Base-by-base conservation (phyloP, 2,797 vertebrate species). In the Falco columbarius region DNA sequence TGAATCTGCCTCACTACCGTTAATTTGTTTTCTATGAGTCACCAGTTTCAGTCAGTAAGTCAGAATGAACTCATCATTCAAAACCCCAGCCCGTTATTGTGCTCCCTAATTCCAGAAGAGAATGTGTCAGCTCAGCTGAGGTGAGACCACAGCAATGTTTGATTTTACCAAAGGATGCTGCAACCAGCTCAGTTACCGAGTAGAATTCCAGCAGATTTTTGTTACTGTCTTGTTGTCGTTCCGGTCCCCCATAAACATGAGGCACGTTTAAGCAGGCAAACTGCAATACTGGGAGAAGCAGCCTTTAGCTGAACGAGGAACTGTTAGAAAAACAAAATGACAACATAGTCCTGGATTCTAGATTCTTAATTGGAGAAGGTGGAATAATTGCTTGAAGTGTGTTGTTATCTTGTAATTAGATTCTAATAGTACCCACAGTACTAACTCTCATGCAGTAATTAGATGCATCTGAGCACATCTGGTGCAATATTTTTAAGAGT, bases 371-470 rank as follows among this genome's bases (percentile, higher is more conserved):
- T 51, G 88, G 51, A 88, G 77, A 92, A 96, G 52, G 56, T 71
- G 65, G 54, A 93, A 66, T 72, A 94, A 91, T 68, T 89, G 67
- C 68, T 91, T 61, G 67, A 77, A 91, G 24, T 34, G 18, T 93
- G 65, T 55, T 90, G 71, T 82, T 94, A 80, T 71, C 61, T 89
- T 89, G 55, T 79, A 93, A 96, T 93, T 96, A 90, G 54, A 93
- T 71, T 90, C 54, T 79, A 92, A 83, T 68, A 75, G 80, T 61
- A 84, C 26, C 47, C 85, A 81, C 79, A 90, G 55, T 72, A 81
- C 63, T 81, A 94, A 81, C 51, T 76, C 76, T 94, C 20, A 81
- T n/a, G 44, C 17, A 46, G 52, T 68, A 94, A 89, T 83, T 70
- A 89, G 76, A 87, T 79, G 55, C 38, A 82, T 70, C 63, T 79